These are phyloP conservation scores for Acronicta leporina DNA, from an alignment of 2,888 invertebrate species.

Conservation along the genomic window DNA sequence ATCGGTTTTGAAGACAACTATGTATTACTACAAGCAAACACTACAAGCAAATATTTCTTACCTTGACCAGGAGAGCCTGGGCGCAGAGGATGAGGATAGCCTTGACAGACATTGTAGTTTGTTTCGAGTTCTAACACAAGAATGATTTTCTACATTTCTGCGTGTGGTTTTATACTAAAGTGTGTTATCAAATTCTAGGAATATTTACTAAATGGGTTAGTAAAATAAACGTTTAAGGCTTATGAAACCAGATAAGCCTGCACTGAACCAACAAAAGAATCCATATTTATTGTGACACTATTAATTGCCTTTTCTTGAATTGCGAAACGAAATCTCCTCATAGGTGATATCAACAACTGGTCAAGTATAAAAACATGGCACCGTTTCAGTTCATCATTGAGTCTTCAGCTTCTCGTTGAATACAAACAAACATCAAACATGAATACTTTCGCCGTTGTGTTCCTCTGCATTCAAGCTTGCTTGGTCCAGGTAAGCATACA, in stretches of 20 bases:
- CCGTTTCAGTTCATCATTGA: constrained; percentile 11
- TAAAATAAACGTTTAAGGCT: constrained; percentile 12
- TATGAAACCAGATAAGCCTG: constrained; percentile 22
- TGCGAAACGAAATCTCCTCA: not conserved
- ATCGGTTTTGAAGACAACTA: too few species aligned
- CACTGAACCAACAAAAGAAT: not conserved
- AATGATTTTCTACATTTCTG: too few species aligned
- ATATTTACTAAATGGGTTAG: constrained; percentile 4
- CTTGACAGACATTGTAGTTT: constrained; percentile 64
- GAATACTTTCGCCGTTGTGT: constrained; percentile 13
- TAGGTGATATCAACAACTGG: constrained; percentile 3
- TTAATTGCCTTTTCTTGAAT: not conserved
- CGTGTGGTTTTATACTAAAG: constrained; percentile 26
- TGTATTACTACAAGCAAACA: too few species aligned
- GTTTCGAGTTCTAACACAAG: too few species aligned
- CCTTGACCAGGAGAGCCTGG: constrained; percentile 46
- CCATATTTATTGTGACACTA: constrained; percentile 21
- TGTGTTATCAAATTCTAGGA: constrained; percentile 4
- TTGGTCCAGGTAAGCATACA: constrained; percentile 1
- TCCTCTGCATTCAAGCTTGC: constrained; percentile 47
- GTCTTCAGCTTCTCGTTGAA: constrained; percentile 24
- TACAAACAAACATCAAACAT: constrained; percentile 27
- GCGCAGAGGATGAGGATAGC: constrained; percentile 59
- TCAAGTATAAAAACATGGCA: constrained; percentile 10
- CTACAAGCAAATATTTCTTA: too few species aligned